These are phyloP conservation scores for Halocynthia aurantium DNA, from an alignment of 23 tunicate species.

Conservation along the genomic window DNA sequence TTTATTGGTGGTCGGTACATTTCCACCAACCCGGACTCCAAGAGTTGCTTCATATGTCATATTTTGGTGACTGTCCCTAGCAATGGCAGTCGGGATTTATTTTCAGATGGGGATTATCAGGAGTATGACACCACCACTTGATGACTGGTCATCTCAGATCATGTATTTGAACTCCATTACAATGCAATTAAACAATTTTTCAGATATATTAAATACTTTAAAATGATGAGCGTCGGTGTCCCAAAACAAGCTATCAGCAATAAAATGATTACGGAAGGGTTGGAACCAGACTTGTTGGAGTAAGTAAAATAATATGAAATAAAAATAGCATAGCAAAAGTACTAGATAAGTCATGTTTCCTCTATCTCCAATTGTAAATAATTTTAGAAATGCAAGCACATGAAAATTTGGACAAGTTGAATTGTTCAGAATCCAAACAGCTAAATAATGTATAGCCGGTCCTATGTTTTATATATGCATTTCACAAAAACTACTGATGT, in stretches of 20 bases:
- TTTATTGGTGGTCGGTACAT: too few species aligned
- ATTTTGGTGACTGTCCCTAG: too few species aligned
- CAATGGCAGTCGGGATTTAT: too few species aligned
- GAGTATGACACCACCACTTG: background rate
- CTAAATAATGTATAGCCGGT: too few species aligned
- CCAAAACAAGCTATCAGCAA: conserved; percentile 69
- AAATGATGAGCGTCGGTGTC: conserved; percentile 87
- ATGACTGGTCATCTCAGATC: background rate
- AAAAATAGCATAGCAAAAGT: too few species aligned
- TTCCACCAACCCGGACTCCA: background rate
- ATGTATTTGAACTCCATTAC: background rate
- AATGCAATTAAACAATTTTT: background rate
- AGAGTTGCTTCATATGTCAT: background rate
- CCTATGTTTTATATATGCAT: too few species aligned
- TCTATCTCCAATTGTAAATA: too few species aligned
- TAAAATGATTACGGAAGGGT: conserved; percentile 82
- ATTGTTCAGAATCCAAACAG: too few species aligned
- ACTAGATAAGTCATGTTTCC: too few species aligned
- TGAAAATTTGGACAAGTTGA: too few species aligned
- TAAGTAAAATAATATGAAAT: conserved; percentile 9
- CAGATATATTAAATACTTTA: conserved; percentile 74
- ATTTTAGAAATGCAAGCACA: too few species aligned
- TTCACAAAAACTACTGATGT: too few species aligned
- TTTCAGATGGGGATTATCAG: background rate
- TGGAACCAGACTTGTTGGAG: conserved; percentile 80